phyloP scores from a whole-genome alignment of 2,888 invertebrate species.

The Hermaeophaga mercurialis region DNA sequence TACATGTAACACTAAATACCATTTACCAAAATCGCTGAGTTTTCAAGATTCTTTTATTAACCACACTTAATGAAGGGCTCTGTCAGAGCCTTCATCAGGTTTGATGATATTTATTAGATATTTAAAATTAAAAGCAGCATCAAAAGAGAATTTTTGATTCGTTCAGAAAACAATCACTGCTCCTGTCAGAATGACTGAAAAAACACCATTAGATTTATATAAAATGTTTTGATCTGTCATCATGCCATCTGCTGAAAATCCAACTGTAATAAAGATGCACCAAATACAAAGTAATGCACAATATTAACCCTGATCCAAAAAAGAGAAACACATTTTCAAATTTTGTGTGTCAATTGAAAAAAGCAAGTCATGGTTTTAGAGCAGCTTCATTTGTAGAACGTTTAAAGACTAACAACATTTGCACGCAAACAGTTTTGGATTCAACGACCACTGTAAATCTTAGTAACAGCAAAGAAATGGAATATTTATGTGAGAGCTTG shows the following conservation, averaged over 20 bases:
- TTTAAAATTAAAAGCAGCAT: too few relatives aligned
- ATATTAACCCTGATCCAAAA: not conserved
- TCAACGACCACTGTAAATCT: not conserved
- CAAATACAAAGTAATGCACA: slow-evolving; percentile 2
- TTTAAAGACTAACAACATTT: not conserved
- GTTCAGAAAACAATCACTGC: too few relatives aligned
- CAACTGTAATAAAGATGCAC: slow-evolving; percentile 10
- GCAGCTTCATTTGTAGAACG: not conserved
- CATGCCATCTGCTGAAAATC: slow-evolving; percentile 10
- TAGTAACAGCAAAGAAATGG: not conserved
- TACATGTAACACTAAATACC: too few relatives aligned
- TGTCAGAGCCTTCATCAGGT: too few relatives aligned
- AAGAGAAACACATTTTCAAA: slow-evolving; percentile 7
- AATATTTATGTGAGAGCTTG: not conserved
- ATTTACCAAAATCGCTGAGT: too few relatives aligned
- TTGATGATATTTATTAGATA: too few relatives aligned
- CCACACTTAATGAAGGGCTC: too few relatives aligned
- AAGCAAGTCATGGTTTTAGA: not conserved
- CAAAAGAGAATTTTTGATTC: too few relatives aligned
- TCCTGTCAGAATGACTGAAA: too few relatives aligned
- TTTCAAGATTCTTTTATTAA: too few relatives aligned
- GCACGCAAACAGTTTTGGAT: not conserved
- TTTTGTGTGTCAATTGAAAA: not conserved
- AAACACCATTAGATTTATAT: too few relatives aligned
- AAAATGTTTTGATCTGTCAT: slow-evolving; percentile 13